These are phyloP conservation scores for Phylloscopus collybita DNA, from an alignment of 2,797 vertebrate genomes.

Conservation along the genomic window DNA sequence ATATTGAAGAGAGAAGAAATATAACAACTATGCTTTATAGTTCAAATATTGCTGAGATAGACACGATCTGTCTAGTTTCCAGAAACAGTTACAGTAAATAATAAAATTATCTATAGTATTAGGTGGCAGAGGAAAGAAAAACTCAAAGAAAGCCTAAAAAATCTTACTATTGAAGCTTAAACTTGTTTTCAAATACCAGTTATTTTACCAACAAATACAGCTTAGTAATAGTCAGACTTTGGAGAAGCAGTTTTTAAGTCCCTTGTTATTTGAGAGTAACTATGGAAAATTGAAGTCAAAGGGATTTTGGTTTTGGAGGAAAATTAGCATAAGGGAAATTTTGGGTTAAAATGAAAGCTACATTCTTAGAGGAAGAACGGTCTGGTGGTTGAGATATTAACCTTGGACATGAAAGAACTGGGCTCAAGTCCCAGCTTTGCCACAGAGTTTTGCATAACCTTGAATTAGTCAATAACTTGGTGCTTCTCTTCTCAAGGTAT, in stretches of 20 bases:
- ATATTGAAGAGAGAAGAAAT: background rate
- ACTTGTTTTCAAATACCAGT: background rate
- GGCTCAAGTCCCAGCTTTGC: slow-evolving; percentile 21
- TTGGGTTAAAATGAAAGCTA: background rate
- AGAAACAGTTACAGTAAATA: background rate
- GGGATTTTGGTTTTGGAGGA: background rate
- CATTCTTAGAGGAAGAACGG: background rate
- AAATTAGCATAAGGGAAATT: background rate
- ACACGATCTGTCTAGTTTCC: background rate
- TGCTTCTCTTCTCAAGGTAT: background rate
- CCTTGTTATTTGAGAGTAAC: background rate
- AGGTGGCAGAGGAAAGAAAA: background rate
- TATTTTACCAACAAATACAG: background rate
- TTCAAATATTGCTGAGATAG: background rate
- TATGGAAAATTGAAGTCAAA: background rate
- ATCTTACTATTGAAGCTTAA: background rate
- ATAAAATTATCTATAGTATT: background rate
- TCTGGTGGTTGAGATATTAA: slow-evolving; percentile 3
- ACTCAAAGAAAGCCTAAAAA: background rate
- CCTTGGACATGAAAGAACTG: background rate
- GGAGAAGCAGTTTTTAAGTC: background rate
- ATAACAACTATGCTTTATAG: background rate
- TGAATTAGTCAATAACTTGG: background rate
- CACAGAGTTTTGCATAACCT: slow-evolving; percentile 17
- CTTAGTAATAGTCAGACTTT: background rate